phyloP scores from a whole-genome alignment of 1,140 invertebrate genomes.

The Pentalonia nigronervosa region DNA sequence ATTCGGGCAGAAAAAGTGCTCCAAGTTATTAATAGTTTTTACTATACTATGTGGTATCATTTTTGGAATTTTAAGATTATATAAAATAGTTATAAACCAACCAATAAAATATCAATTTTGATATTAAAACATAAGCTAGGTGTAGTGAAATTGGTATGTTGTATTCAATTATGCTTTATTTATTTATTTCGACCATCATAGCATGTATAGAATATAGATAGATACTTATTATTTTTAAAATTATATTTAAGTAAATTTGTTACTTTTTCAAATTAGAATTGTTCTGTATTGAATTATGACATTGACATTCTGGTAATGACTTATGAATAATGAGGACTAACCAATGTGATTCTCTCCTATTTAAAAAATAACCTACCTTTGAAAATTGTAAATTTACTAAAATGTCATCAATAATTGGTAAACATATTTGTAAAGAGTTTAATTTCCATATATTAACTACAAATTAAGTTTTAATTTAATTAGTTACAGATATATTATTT shows the following conservation, averaged over 20 bases:
- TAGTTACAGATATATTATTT: background rate
- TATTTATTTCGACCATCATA: background rate
- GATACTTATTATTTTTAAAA: background rate
- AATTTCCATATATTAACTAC: background rate
- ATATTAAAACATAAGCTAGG: no score
- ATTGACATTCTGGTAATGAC: background rate
- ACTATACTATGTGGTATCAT: no score
- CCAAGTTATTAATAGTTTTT: no score
- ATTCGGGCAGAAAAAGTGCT: no score
- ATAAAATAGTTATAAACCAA: no score
- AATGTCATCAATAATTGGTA: background rate
- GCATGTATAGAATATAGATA: no score
- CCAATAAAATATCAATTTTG: no score
- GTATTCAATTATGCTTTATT: no score
- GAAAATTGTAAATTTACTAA: background rate
- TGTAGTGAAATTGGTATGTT: no score
- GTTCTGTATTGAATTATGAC: background rate
- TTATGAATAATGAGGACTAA: background rate
- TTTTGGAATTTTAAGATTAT: no score
- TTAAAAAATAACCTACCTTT: background rate
- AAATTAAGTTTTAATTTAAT: constrained; percentile 11
- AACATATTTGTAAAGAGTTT: background rate
- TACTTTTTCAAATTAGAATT: background rate
- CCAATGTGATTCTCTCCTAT: background rate
- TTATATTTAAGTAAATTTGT: background rate